Base-by-base conservation (phyloP, 1,140 invertebrate species). In the Eubasilissa regina region DNA sequence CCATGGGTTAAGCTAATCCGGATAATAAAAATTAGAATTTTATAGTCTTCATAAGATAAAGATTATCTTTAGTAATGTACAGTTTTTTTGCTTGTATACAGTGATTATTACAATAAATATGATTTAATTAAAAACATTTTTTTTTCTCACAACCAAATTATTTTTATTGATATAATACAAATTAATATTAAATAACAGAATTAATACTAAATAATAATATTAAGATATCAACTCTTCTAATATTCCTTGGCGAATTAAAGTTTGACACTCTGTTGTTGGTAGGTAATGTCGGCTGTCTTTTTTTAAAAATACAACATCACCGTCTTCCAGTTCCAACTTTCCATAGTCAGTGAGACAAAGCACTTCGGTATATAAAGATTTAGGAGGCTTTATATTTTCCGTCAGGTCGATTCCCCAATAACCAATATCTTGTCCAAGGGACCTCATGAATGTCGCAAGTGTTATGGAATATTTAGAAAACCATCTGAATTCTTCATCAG, bases 221-320 rank as follows among this genome's bases (percentile, higher is more conserved):
- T 81, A 87, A 8, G 83, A 85, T 83, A 83, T 84, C 48, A 94
- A 87, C 85, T 98, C 97, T 86, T 98, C 93, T 21, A 99, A 90
- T 84, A 99, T 92, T 56, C 97, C 97, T 90, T 98, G 96, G 76
- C 96, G 90, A 74, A 99, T 97, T 0, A 99, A 90, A 62, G 95
- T 93, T 87, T 99, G 97, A 87, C 97, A 97, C 85, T 97, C 94
- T 4, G 93, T 91, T 81, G 96, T 91, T 10, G 97, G 94, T 45
- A 99, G 87, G 85, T 97, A 95, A 88, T 99, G 97, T 88, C 96
- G 94, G 83, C 94, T 97, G 85, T 99, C 96, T 87, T 97, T 97
- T 86, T 96, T 97, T 0, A 99, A 88, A 72, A 94, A 91, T 21
- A 99, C 92, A 0, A 95, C 91, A 85, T 96, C 94, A 48, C 98